phyloP scores from a whole-genome alignment of 2,113 vertebrate genomes.

The Melospiza melodia region DNA sequence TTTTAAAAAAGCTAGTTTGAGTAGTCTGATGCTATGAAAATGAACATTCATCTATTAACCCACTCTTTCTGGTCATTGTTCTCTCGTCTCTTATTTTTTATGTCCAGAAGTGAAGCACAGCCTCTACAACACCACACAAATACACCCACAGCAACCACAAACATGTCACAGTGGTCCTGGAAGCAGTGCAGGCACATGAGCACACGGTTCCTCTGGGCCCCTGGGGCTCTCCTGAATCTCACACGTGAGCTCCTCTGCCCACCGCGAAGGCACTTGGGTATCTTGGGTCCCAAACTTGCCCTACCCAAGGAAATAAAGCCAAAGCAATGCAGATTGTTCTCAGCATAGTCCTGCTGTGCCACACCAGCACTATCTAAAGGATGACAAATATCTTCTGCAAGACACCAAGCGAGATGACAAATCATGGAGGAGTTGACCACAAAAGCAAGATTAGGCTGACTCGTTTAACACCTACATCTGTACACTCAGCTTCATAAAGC shows the following conservation, averaged over 20 bases:
- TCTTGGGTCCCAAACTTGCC: not conserved
- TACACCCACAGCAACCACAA: rapidly evolving
- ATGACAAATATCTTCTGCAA: not conserved
- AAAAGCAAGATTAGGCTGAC: not conserved
- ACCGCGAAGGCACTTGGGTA: rapidly evolving
- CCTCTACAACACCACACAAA: not conserved
- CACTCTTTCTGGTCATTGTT: not conserved
- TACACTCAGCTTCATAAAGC: not conserved
- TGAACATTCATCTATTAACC: not conserved
- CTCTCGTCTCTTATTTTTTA: not conserved
- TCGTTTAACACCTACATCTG: not conserved
- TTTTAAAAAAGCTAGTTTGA: not conserved
- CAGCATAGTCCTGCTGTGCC: not conserved
- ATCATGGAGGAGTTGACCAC: not conserved
- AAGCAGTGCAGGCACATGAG: not conserved
- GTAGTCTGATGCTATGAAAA: not conserved
- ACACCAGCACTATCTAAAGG: not conserved
- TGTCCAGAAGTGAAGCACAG: not conserved
- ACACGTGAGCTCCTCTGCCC: not conserved
- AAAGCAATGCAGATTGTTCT: not conserved
- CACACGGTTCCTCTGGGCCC: not conserved
- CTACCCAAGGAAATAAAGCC: not conserved
- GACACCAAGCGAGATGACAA: not conserved
- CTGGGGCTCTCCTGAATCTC: not conserved
- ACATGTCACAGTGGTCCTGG: not conserved